Percentiles rank a stretch among this genome's conserved stretches.
Evolutionary conservation across 2,888 invertebrate species (phyloP).

Genomic region (Diogma glabrata): DNA sequence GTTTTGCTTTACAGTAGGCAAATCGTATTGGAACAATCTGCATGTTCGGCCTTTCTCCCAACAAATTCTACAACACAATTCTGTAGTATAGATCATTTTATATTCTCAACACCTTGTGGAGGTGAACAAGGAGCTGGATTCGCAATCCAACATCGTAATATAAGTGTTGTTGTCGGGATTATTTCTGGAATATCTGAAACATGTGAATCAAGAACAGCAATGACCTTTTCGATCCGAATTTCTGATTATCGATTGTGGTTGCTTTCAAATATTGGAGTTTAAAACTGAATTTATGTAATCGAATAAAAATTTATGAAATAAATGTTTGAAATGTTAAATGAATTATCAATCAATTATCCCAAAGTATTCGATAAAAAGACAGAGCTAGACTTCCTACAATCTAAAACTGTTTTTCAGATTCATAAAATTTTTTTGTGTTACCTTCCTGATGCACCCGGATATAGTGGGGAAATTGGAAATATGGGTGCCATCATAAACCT

Average conservation of each 20-base stretch:
- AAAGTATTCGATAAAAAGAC: too few relatives aligned
- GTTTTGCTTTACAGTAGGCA: not conserved
- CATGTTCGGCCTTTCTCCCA: not conserved
- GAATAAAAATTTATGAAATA: too few relatives aligned
- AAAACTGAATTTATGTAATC: too few relatives aligned
- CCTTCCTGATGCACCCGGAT: too few relatives aligned
- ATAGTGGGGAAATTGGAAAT: too few relatives aligned
- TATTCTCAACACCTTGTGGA: not conserved
- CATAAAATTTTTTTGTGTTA: too few relatives aligned
- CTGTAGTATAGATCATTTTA: not conserved
- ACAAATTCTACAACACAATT: not conserved
- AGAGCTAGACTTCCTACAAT: too few relatives aligned
- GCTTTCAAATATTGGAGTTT: not conserved
- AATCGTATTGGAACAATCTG: not conserved
- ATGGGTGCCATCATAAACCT: too few relatives aligned
- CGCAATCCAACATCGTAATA: not conserved
- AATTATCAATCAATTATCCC: too few relatives aligned
- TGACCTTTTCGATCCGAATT: not conserved
- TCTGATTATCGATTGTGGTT: slow-evolving; percentile 1
- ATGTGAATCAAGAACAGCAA: not conserved
- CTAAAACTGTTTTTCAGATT: too few relatives aligned
- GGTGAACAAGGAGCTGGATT: slow-evolving; percentile 3
- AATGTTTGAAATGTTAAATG: too few relatives aligned
- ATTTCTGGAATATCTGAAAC: not conserved
- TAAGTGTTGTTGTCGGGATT: not conserved